Evolutionary conservation across 2,113 vertebrate species (phyloP).

Genomic region (Festucalex cinctus): DNA sequence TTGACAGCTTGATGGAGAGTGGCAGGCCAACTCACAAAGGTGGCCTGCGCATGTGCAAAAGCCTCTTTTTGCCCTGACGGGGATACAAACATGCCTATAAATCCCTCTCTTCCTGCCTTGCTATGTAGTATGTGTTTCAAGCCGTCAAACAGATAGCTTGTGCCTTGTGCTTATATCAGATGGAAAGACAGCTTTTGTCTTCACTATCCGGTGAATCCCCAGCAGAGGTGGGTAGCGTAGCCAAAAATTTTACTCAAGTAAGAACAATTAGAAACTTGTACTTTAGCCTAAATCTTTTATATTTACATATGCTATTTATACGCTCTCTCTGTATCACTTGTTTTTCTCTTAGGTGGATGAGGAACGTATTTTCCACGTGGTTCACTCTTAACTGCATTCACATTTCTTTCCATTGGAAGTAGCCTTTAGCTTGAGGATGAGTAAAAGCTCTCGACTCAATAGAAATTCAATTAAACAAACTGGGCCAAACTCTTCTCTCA

Average conservation of each 20-base stretch:
- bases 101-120: constrained; percentile 7
- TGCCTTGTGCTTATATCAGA: background rate
- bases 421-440: background rate
- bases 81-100: constrained; percentile 30
- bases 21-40: constrained; percentile 35
- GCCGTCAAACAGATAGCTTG: background rate
- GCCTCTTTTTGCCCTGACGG: constrained; percentile 24
- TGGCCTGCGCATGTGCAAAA: constrained; percentile 36
- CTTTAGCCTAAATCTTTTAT: too few relatives aligned
- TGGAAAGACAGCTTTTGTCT: background rate
- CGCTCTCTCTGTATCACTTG: too few relatives aligned
- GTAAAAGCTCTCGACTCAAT: background rate
- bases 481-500: background rate
- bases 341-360: too few relatives aligned
- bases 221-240: too few relatives aligned
- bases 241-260: too few relatives aligned
- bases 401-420: background rate
- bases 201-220: background rate
- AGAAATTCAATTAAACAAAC: constrained; percentile 1
- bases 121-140: background rate
- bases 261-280: too few relatives aligned
- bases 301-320: too few relatives aligned
- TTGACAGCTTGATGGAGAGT: constrained; percentile 54
- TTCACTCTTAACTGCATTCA: background rate
- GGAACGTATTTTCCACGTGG: background rate